phyloP scores from a whole-genome alignment of 2,888 invertebrate species.

The Caenorhabditis panamensis region DNA sequence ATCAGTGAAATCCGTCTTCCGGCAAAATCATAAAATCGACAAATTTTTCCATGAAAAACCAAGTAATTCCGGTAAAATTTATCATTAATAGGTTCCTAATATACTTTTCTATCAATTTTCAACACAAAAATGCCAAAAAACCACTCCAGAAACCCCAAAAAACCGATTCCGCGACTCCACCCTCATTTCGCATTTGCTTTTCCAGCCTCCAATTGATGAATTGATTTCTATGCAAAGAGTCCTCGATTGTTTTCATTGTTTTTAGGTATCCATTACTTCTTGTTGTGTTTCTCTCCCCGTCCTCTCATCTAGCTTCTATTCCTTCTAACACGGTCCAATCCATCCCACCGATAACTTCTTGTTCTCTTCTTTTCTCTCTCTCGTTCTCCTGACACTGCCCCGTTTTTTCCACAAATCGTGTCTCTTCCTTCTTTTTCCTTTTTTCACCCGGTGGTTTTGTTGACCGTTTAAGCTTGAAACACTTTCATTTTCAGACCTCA shows the following conservation, averaged over 20 bases:
- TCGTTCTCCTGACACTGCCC: slow-evolving; percentile 54
- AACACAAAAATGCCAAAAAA: no score
- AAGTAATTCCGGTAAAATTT: no score
- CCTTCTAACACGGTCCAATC: slow-evolving; percentile 34
- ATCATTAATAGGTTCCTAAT: no score
- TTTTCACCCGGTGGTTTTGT: slow-evolving; percentile 57
- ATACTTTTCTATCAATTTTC: no score
- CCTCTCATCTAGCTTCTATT: slow-evolving; percentile 18
- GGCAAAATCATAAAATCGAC: no score
- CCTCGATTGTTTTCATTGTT: slow-evolving; percentile 26
- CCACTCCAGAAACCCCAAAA: no score
- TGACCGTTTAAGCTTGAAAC: slow-evolving; percentile 54
- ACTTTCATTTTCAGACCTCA: slow-evolving; percentile 58
- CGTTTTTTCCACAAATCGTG: slow-evolving; percentile 38
- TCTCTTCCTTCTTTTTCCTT: slow-evolving; percentile 38
- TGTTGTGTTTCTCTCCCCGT: slow-evolving; percentile 47
- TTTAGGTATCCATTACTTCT: slow-evolving; percentile 43
- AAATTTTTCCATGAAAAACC: no score
- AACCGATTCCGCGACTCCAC: no score
- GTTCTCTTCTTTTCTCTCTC: slow-evolving; percentile 22
- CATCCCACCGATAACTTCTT: slow-evolving; percentile 46
- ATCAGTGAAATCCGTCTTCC: no score
- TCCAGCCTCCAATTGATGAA: slow-evolving; percentile 40
- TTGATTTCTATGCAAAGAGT: slow-evolving; percentile 52
- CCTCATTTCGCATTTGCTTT: no score